Base-by-base conservation (phyloP, 2,113 vertebrate species). In the Rhinolophus ferrumequinum region DNA sequence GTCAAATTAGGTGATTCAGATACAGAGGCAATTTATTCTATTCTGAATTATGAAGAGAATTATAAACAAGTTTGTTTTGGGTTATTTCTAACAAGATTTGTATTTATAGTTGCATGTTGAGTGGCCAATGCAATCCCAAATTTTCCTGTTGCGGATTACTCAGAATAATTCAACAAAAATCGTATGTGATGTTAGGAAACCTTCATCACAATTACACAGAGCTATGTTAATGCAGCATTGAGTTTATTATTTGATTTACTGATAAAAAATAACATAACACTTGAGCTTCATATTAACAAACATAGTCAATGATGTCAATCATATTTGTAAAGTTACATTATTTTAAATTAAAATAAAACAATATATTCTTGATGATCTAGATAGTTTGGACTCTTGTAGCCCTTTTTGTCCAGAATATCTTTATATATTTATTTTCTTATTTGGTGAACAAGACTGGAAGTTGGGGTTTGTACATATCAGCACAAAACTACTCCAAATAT, bases 1-100 rank as follows among this genome's bases (percentile, higher is more conserved):
- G 67, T 22, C 62, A 89, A 62, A 87, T 52, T 79, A 82, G 47
- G 47, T 94, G 60, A 93, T 86, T 92, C 62, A 92, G 33, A 73
- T 22, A 35, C 21, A 50, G 60, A 64, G 19, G 15, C n/a, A 86
- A 75, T 93, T 95, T 62, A 77, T 81, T 56, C 14, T 80, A 60
- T 50, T 80, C 69, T 79, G 35, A 50, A 85, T 79, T 44, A 72
- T 30, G 30, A 88, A 50, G 58, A 10, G 24, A 60, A 60, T 26
- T 60, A 60, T 60, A 10, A 44, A 50, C 47, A 92, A 81, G 4
- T 81, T 92, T 90, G 47, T 80, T 96, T 95, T 9, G 33, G 4
- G 19, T 60, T 66, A n/a, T 85, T 93, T 88, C 41, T 77, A 90
- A 75, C 19, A 88, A 85, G 18, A n/a, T 77, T 88, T 70, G 28